Evolutionary conservation across 2,797 vertebrate genomes (phyloP), one percentile per base, ranked within the genome.

Genomic region (Malacoctenus gilli): DNA sequence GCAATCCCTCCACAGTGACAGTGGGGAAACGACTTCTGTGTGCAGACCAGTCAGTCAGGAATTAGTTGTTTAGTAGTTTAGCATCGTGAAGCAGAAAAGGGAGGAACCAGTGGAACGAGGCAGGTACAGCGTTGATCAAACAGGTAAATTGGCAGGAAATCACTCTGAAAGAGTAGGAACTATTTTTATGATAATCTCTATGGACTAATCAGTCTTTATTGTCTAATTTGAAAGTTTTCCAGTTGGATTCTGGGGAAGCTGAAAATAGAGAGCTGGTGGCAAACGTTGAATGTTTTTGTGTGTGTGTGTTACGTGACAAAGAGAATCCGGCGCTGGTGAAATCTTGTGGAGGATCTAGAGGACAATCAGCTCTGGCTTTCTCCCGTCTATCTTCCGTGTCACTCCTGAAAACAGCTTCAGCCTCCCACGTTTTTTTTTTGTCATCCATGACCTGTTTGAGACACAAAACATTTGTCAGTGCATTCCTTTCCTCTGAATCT

Each of bases 401-500:
- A 4, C 25, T n/a, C n/a, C n/a, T 4, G 25, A 2, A 4, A 28
- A 28, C 5, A 28, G 25, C 9, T 36, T 8, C 6, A 15, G 4
- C n/a, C 5, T 36, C 58, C 39, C 69, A 42, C 55, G 46, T 16
- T 25, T 21, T 34, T 61, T 16, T 25, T 21, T 34, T 61, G 34
- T 44, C 53, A 37, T 25, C n/a, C 35, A 14, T 61, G 14, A 1
- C 35, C 21, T 2, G 9, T 47, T 40, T 47, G 40, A 40, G 52
- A 61, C 47, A 46, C n/a, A 10, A 67, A 72, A 41, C 38, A 23
- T 50, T 60, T 43, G 12, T 67, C 48, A 4, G 19, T 20, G 48
- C 61, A 72, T 83, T 82, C 75, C 64, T 7, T 76, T 78, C 74
- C 35, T 37, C 52, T 70, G 67, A 70, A 57, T 34, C 37, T 50